A percentile compares a stretch with the other conserved stretches of the same genome.
phyloP scores from a whole-genome alignment of 1,140 invertebrate species.

The Pristionchus pacificus region DNA sequence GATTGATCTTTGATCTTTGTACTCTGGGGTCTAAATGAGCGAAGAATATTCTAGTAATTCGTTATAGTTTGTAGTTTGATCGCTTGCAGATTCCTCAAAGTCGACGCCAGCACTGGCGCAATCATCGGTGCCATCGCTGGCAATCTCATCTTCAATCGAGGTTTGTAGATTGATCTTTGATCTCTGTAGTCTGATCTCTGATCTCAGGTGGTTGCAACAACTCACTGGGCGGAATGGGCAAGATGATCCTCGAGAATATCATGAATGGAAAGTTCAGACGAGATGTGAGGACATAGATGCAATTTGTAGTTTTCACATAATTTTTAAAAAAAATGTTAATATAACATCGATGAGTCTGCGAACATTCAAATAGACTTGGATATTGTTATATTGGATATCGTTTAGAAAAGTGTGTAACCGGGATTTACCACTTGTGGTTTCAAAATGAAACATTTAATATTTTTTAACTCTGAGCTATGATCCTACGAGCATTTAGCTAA shows the following conservation, averaged over 20 bases:
- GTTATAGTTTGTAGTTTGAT: no score
- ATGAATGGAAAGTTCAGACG: slow-evolving; percentile 48
- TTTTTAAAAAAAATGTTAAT: no score
- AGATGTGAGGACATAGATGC: slow-evolving; percentile 26
- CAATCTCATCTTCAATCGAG: slow-evolving; percentile 46
- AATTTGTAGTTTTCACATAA: slow-evolving; percentile 15
- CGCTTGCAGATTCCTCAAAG: slow-evolving; percentile 33
- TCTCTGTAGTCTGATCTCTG: slow-evolving; percentile 32
- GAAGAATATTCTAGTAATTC: not conserved
- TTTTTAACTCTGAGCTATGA: not conserved
- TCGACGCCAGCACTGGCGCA: slow-evolving; percentile 43
- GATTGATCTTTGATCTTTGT: not conserved
- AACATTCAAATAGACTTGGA: slow-evolving; percentile 21
- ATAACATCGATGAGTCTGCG: slow-evolving; percentile 8
- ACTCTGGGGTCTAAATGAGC: not conserved
- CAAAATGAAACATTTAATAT: no score
- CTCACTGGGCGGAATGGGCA: slow-evolving; percentile 43
- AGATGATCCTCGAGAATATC: slow-evolving; percentile 50
- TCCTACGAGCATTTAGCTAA: slow-evolving; percentile 13
- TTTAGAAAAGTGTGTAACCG: no score
- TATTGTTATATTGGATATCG: no score
- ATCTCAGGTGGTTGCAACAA: slow-evolving; percentile 41
- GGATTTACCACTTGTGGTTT: no score
- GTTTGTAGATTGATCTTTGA: slow-evolving; percentile 1
- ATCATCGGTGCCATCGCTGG: slow-evolving; percentile 51